phyloP scores from a whole-genome alignment of 2,888 invertebrate genomes.

The Apoda limacodes region DNA sequence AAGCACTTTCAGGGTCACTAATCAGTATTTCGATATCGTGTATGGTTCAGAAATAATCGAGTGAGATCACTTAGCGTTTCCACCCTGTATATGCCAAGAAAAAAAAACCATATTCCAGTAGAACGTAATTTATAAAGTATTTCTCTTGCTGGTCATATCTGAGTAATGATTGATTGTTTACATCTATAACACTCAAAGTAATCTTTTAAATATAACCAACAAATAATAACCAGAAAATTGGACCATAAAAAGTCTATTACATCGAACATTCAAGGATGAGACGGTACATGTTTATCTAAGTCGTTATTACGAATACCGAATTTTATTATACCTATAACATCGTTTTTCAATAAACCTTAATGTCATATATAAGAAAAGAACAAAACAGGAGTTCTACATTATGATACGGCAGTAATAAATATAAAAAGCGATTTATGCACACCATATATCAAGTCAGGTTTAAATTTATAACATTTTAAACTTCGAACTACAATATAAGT shows the following conservation, averaged over 20 bases:
- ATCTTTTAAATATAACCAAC: too few species aligned
- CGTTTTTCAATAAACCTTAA: conserved; percentile 44
- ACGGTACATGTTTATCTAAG: conserved; percentile 37
- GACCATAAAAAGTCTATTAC: conserved; percentile 34
- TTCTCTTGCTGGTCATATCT: too few species aligned
- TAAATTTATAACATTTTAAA: conserved; percentile 21
- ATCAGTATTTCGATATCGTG: too few species aligned
- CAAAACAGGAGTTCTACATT: conserved; percentile 37
- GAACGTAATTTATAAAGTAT: too few species aligned
- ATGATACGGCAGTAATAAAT: conserved; percentile 33
- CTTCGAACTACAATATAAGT: conserved; percentile 4
- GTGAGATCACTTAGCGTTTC: too few species aligned
- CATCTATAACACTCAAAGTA: too few species aligned
- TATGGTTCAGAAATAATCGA: too few species aligned
- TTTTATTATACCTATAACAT: conserved; percentile 48
- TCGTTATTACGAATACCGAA: conserved; percentile 31
- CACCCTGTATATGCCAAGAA: too few species aligned
- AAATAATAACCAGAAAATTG: conserved; percentile 38
- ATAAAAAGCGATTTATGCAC: conserved; percentile 33
- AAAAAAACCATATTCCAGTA: too few species aligned
- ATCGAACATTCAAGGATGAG: conserved; percentile 26
- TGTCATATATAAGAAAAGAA: conserved; percentile 34
- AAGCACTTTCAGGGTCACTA: too few species aligned
- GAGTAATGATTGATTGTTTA: too few species aligned
- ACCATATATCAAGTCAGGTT: conserved; percentile 26